These are phyloP conservation scores for Gymnocheta viridis DNA, from an alignment of 2,888 invertebrate genomes.

Conservation along the genomic window DNA sequence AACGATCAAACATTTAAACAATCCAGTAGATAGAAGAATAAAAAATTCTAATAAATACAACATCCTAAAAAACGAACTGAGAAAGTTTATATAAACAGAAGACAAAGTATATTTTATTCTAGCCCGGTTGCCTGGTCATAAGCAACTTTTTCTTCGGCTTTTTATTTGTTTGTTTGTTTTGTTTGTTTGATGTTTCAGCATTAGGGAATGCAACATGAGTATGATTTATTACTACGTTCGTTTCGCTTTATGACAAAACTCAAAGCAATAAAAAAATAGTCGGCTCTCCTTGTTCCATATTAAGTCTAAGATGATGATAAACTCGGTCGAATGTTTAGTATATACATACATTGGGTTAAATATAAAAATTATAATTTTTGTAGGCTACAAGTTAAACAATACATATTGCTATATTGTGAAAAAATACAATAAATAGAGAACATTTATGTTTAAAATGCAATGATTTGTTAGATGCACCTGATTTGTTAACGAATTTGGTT, in stretches of 20 bases:
- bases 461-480: constrained; percentile 65
- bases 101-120: constrained; percentile 45
- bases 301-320: constrained; percentile 39
- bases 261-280: constrained; percentile 12
- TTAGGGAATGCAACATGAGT: constrained; percentile 65
- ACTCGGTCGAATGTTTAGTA: constrained; percentile 42
- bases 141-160: constrained; percentile 21
- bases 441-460: constrained; percentile 52
- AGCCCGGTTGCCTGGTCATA: constrained; percentile 22
- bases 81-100: constrained; percentile 53
- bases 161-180: neutral
- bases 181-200: constrained; percentile 50
- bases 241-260: constrained; percentile 55
- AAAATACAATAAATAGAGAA: constrained; percentile 33
- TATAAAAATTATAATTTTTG: constrained; percentile 11
- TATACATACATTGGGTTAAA: neutral
- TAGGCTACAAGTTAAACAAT: constrained; percentile 9
- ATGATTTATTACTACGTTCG: constrained; percentile 68
- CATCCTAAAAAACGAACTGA: constrained; percentile 7
- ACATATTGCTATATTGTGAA: constrained; percentile 13
- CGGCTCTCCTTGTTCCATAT: constrained; percentile 52
- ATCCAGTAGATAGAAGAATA: constrained; percentile 40
- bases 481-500: constrained; percentile 50
- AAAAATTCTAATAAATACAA: constrained; percentile 28
- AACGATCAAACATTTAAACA: constrained; percentile 67